A percentile compares a stretch with the other conserved stretches of the same genome.
Evolutionary conservation across 1,140 invertebrate species (phyloP).

Genomic region (Heliconius melpomene): DNA sequence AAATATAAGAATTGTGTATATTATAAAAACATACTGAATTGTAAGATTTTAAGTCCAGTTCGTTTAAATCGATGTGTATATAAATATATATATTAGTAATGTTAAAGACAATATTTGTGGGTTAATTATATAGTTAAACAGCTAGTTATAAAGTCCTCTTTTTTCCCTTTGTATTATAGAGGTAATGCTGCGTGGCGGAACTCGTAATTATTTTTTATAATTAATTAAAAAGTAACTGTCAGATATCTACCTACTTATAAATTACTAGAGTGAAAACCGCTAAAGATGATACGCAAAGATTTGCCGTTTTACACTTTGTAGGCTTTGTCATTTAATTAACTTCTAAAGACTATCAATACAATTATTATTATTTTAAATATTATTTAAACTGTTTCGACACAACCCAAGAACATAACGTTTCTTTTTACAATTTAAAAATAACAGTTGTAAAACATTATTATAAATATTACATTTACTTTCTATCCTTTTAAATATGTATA

Average conservation of each 20-base stretch:
- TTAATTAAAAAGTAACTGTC: neutral
- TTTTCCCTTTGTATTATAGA: no score
- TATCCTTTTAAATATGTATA: slow-evolving; percentile 15
- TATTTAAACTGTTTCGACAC: no score
- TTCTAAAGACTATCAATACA: neutral
- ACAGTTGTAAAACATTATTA: neutral
- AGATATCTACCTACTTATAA: neutral
- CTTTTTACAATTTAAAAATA: neutral
- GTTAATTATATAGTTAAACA: no score
- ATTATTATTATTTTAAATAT: neutral
- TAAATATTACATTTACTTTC: slow-evolving; percentile 24
- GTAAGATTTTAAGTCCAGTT: no score
- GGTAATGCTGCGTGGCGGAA: no score
- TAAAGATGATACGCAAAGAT: neutral
- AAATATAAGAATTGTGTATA: no score
- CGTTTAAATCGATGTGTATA: no score
- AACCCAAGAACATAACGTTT: neutral
- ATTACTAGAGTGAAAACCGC: neutral
- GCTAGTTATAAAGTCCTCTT: no score
- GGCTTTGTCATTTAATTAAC: neutral
- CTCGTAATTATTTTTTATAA: neutral
- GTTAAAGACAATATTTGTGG: no score
- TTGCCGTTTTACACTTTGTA: neutral
- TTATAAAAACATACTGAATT: no score
- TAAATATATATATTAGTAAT: no score